Conservation (phyloP, 2,888 invertebrate genomes). For the Creontiades dilutus region DNA sequence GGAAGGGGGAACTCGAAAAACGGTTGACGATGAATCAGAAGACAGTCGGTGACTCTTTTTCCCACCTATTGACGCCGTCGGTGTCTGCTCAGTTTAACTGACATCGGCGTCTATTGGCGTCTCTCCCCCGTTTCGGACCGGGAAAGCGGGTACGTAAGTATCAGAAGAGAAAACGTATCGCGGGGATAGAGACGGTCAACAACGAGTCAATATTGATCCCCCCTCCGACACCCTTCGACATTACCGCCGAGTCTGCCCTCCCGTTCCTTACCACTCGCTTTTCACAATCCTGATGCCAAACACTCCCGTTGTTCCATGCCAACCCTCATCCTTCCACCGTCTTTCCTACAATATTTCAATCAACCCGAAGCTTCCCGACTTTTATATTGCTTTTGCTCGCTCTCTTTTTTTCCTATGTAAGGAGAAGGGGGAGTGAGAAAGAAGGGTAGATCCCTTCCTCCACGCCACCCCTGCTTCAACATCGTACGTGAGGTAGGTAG, state of each 20-base stretch:
- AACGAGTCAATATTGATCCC: slow-evolving; percentile 31
- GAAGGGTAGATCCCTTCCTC: too few relatives aligned
- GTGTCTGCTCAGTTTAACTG: neutral
- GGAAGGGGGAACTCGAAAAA: too few relatives aligned
- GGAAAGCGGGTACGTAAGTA: neutral
- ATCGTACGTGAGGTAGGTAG: too few relatives aligned
- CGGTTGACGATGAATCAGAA: slow-evolving; percentile 15
- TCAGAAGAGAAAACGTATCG: neutral
- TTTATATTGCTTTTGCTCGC: neutral
- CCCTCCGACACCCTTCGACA: neutral
- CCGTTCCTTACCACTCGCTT: neutral
- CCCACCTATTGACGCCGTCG: neutral
- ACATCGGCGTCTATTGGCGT: neutral
- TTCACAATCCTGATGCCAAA: slow-evolving; percentile 8
- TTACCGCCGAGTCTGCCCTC: neutral
- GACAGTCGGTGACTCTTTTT: neutral
- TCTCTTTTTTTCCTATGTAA: too few relatives aligned
- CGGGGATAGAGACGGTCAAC: slow-evolving; percentile 18
- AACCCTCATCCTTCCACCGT: neutral
- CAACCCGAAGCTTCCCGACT: slow-evolving; percentile 21
- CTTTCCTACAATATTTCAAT: slow-evolving; percentile 24
- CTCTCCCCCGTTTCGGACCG: neutral
- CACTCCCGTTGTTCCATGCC: neutral
- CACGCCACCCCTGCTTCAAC: too few relatives aligned
- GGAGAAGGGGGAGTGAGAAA: too few relatives aligned